phyloP scores from a whole-genome alignment of 2,797 vertebrate genomes.

The Lithobates sylvaticus region DNA sequence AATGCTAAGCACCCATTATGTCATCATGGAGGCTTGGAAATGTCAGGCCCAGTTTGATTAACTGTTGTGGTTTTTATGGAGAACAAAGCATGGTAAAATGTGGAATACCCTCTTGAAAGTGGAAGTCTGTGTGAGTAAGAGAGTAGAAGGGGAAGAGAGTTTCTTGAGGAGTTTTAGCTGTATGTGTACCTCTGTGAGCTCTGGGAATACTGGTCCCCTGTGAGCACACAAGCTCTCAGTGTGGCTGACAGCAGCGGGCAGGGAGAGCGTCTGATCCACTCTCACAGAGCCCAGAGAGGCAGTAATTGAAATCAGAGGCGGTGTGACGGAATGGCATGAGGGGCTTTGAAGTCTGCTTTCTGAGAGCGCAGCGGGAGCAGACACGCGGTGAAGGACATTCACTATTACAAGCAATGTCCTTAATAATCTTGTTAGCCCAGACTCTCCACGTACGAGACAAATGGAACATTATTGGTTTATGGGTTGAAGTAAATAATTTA shows the following conservation, averaged over 20 bases:
- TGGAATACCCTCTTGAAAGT: background rate
- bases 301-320: slow-evolving; percentile 84
- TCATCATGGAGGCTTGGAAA: background rate
- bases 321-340: slow-evolving; percentile 84
- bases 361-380: slow-evolving; percentile 88
- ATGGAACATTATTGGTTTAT: slow-evolving; percentile 97
- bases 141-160: background rate
- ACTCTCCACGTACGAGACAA: slow-evolving; percentile 91
- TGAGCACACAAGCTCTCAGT: slow-evolving; percentile 46
- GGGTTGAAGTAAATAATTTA: slow-evolving; percentile 96
- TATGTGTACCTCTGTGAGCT: slow-evolving; percentile 14
- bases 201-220: slow-evolving; percentile 37
- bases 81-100: background rate
- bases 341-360: slow-evolving; percentile 87
- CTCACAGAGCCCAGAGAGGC: slow-evolving; percentile 59
- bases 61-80: background rate
- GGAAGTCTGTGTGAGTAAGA: too few species aligned
- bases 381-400: slow-evolving; percentile 94
- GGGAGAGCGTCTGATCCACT: slow-evolving; percentile 58
- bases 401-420: slow-evolving; percentile 97
- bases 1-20: background rate
- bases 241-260: slow-evolving; percentile 53
- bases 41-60: background rate
- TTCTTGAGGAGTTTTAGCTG: background rate
- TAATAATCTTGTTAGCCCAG: slow-evolving; percentile 97